Base-by-base conservation (phyloP, 2,888 invertebrate genomes). In the Drosophila vallismaia region DNA sequence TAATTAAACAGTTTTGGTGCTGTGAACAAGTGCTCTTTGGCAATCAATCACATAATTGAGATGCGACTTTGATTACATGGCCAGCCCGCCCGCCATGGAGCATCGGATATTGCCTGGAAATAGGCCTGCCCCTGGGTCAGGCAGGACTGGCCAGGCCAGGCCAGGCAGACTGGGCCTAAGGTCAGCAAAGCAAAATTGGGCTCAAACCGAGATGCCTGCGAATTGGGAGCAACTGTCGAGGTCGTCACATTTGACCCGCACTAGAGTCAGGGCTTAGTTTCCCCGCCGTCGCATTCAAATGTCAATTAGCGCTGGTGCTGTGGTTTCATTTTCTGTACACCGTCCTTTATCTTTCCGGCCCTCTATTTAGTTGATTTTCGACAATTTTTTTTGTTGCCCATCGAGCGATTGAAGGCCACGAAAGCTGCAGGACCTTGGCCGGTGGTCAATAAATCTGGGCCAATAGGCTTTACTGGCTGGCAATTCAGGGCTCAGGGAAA, bases 251-350 rank as follows among this genome's bases (percentile, higher is more conserved):
- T 81, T 78, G 82, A 78, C 76, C 68, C 51, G 70, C 68, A 57
- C 42, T 69, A 67, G 49, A 57, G 67, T 62, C 64, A 28, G 52
- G 49, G 56, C 71, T 68, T 74, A 71, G 80, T n/a, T n/a, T n/a
- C n/a, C 36, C 42, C 55, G 36, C 45, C 46, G 50, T 53, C 46
- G 60, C 54, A 68, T 19, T 52, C 51, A 66, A 31, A 64, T 60
- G 82, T 82, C 85, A 80, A 84, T 80, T 78, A 80, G 85, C 78
- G 76, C 64, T 83, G 75, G 74, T 77, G 74, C 69, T 74, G 80
- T 77, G 79, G 76, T 71, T 76, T 76, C 58, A 69, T 58, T 74
- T 79, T 72, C 69, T 52, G 56, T 63, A 42, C 40, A 53, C 26
- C 14, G 14, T 19, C n/a, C n/a, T 70, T 79, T 76, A 72, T 75